Percentiles rank a stretch among this genome's conserved stretches.
phyloP scores from a whole-genome alignment of 1,140 invertebrate genomes.

The Hyles euphorbiae region DNA sequence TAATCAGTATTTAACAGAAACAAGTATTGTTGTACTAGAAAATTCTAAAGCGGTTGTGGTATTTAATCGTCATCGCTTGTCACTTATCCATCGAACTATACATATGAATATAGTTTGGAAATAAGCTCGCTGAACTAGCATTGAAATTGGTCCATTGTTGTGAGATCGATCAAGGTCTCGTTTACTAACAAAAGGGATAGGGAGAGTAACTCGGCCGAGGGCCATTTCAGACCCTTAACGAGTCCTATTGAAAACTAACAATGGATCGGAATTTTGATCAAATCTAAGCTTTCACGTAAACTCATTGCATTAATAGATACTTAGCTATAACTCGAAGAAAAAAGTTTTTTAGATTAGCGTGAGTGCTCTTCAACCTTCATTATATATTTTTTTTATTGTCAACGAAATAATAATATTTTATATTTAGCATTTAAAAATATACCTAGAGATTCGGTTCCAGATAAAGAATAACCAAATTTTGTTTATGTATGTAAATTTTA shows the following conservation, averaged over 20 bases:
- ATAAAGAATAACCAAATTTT: too few species aligned
- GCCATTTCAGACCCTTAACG: slow-evolving; percentile 40
- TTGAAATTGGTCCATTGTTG: slow-evolving; percentile 42
- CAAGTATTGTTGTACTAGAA: too few species aligned
- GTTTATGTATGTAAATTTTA: too few species aligned
- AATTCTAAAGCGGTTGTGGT: too few species aligned
- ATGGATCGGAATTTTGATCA: slow-evolving; percentile 29
- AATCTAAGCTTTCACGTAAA: slow-evolving; percentile 24
- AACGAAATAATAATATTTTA: too few species aligned
- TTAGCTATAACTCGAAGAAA: not conserved
- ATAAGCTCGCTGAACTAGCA: slow-evolving; percentile 29
- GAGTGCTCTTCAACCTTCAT: too few species aligned
- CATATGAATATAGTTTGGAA: slow-evolving; percentile 18
- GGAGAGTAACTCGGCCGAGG: slow-evolving; percentile 17
- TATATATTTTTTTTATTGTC: too few species aligned
- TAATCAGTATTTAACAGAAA: too few species aligned
- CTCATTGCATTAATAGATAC: slow-evolving; percentile 16
- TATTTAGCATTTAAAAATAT: too few species aligned
- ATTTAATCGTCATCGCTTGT: too few species aligned
- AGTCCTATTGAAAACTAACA: slow-evolving; percentile 42
- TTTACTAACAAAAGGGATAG: slow-evolving; percentile 41
- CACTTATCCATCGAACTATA: slow-evolving; percentile 11
- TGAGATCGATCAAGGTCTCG: slow-evolving; percentile 40
- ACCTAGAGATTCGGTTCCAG: too few species aligned
- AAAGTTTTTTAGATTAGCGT: too few species aligned